Base-by-base conservation (phyloP, 2,797 vertebrate species). In the Crenichthys baileyi region DNA sequence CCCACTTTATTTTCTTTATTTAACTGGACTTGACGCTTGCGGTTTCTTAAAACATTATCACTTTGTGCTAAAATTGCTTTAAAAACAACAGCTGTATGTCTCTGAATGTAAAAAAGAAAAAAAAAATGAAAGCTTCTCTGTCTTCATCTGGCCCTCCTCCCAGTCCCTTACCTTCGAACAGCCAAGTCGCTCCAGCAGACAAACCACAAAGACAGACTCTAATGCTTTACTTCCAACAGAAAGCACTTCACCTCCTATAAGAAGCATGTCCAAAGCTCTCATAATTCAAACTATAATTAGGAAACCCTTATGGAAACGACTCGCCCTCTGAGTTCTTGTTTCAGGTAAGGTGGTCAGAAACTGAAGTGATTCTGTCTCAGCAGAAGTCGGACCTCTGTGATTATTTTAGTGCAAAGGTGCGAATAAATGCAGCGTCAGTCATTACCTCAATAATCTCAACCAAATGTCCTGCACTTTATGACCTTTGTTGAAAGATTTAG, bases 351-450 rank as follows among this genome's bases (percentile, higher is more conserved):
- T 51, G 80, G 67, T 76, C 73, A 58, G 80, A 78, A 60, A 77
- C 81, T 76, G 83, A 93, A 92, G 90, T 91, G 85, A 88, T 93
- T 93, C 85, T 88, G 90, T 92, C 88, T 81, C 83, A 89, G 89
- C 80, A 79, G 80, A 91, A 91, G 92, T 85, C 83, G 31, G 83
- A 87, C 83, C 80, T 75, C 84, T 78, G 85, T 89, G 90, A 94
- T 94, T 94, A 91, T 92, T 94, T 93, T 91, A 84, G 86, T 88
- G 83, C 88, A 87, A 92, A 91, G 90, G 87, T 93, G 91, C 85
- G 93, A 94, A 93, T 93, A 94, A 93, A 94, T 87, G 85, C 60
- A 1, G 7, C 29, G 73, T 70, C 84, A 90, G 91, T 93, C 87
- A 68, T 7, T 82, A 94, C 93, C 93, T 90, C 50, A 22, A 88